Conservation (phyloP, 2,797 vertebrate species). For the Microctenopoma stevenorrisi region DNA sequence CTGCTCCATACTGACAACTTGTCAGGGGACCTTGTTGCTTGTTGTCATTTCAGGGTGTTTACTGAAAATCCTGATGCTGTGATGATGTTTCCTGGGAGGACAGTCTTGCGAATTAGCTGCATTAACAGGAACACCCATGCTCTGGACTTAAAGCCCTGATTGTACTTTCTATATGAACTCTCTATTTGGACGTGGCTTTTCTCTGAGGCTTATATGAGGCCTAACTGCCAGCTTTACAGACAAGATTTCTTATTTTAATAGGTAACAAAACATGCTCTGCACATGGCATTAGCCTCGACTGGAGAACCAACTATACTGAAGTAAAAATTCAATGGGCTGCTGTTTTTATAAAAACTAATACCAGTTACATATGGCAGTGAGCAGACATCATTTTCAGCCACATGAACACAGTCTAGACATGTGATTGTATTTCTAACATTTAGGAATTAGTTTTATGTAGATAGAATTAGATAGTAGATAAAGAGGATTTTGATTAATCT, state of each 20-base stretch:
- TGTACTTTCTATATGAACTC: no score
- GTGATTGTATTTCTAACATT: constrained; percentile 24
- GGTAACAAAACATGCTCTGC: not conserved
- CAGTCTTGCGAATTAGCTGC: not conserved
- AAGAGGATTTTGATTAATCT: constrained; percentile 40
- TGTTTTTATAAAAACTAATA: not conserved
- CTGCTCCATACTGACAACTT: not conserved
- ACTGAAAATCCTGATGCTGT: not conserved
- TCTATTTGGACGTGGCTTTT: not conserved
- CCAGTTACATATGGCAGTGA: constrained; percentile 18
- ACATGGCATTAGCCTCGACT: not conserved
- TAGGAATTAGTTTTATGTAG: constrained; percentile 4
- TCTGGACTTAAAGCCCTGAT: no score
- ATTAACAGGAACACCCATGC: no score
- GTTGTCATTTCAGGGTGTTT: not conserved
- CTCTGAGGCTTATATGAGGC: not conserved
- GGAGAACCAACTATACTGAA: not conserved
- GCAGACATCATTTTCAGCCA: constrained; percentile 33
- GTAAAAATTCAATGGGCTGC: no score
- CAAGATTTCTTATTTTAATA: not conserved
- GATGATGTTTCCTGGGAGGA: not conserved
- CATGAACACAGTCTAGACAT: constrained; percentile 66
- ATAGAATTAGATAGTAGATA: constrained; percentile 36
- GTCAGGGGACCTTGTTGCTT: no score
- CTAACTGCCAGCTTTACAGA: constrained; percentile 8